Evolutionary conservation across 2,888 invertebrate genomes (phyloP), one percentile per base, ranked within the genome.

Genomic region (Phragmatobia fuliginosa): DNA sequence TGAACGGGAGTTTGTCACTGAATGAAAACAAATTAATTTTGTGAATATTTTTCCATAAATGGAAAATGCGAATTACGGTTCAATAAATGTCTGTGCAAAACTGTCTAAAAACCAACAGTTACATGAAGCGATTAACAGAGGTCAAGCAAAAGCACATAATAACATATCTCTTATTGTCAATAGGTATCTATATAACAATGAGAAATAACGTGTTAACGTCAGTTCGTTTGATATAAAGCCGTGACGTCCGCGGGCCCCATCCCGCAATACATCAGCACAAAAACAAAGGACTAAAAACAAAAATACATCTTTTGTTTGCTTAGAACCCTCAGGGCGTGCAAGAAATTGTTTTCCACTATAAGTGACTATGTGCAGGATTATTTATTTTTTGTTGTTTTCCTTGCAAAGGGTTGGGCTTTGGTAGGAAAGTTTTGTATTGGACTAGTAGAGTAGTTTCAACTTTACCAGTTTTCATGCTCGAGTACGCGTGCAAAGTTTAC

Each of bases 161-260:
- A 56, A 28, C 2, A 11, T 28, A 7, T 21, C 4, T n/a, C 0
- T n/a, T 7, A 45, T 45, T 45, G 45, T n/a, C 45, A 49, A 49
- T 49, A 49, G 7, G 6, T 16, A 56, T 56, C 28, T 56, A 25
- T 56, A 28, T 56, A 28, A 56, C 56, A 56, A 28, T 28, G 31
- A n/a, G 18, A 45, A 25, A 25, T 49, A 66, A 66, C 70, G 59
- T 62, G 61, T 65, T 66, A 62, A n/a, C 45, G 31, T 60, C 64
- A 69, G 85, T 96, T 97, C 68, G 68, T 69, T 66, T 67, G 70
- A 32, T 68, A 67, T 96, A 96, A 85, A 97, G 96, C 97, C 97
- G 59, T 66, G 73, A 71, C 70, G 84, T 85, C 86, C 77, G 65
- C 76, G 70, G 68, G 69, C 75, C 68, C 45, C 71, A 45, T 41